Percentiles rank a stretch among this genome's conserved stretches.
These are phyloP conservation scores for Syngnathus typhle DNA, from an alignment of 2,113 vertebrate genomes.

Conservation along the genomic window DNA sequence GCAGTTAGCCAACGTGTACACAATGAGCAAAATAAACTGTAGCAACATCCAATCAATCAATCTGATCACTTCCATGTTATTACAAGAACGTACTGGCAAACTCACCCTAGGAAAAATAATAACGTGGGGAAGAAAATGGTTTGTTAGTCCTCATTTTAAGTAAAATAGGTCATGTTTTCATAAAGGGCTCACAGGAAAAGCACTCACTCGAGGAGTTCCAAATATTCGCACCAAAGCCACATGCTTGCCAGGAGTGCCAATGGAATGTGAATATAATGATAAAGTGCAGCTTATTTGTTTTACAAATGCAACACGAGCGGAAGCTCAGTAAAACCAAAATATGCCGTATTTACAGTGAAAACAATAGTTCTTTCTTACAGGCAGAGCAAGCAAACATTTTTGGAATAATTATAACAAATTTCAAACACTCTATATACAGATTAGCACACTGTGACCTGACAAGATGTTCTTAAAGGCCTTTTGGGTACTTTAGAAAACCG, in stretches of 20 bases:
- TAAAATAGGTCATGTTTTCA: conserved; percentile 42
- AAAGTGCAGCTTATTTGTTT: not conserved
- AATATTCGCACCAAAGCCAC: conserved; percentile 11
- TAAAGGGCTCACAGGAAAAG: conserved; percentile 16
- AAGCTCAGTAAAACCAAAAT: too few relatives aligned
- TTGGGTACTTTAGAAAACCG: too few relatives aligned
- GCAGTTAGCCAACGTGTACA: not conserved
- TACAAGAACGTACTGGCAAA: not conserved
- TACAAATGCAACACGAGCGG: too few relatives aligned
- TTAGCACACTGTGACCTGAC: not conserved
- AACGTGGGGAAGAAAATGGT: conserved; percentile 3
- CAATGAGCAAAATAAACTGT: too few relatives aligned
- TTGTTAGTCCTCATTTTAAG: conserved; percentile 13
- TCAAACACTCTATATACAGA: not conserved
- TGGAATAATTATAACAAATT: not conserved
- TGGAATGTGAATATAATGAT: not conserved
- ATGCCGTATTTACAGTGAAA: too few relatives aligned
- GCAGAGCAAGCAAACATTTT: not conserved
- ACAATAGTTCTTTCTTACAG: too few relatives aligned
- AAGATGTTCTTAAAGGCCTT: not conserved
- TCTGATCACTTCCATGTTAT: not conserved
- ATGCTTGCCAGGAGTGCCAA: conserved; percentile 6
- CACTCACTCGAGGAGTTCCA: conserved; percentile 19
- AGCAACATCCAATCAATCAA: too few relatives aligned
- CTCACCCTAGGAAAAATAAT: not conserved